A percentile compares a stretch with the other conserved stretches of the same genome.
Conservation (phyloP, 2,113 vertebrate genomes). For the Cyprinus carpio region DNA sequence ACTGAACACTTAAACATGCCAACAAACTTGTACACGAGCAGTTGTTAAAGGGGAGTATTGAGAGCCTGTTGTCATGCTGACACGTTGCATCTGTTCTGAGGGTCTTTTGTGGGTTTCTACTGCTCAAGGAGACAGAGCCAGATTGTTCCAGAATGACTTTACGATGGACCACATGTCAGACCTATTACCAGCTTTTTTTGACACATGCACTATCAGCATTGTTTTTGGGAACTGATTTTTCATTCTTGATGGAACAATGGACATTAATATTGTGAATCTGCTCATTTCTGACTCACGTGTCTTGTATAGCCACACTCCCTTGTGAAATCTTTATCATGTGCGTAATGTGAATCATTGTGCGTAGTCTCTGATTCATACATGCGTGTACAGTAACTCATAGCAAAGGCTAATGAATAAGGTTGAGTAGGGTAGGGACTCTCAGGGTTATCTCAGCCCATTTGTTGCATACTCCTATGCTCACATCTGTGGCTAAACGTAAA, state of each 20-base stretch:
- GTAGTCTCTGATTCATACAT: slow-evolving; percentile 9
- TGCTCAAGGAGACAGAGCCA: slow-evolving; percentile 1
- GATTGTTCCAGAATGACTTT: slow-evolving; percentile 48
- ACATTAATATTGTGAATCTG: neutral
- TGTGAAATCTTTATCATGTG: slow-evolving; percentile 32
- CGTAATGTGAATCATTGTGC: slow-evolving; percentile 16
- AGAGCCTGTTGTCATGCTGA: slow-evolving; percentile 21
- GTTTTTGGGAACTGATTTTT: slow-evolving; percentile 25
- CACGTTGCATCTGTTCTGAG: slow-evolving; percentile 39
- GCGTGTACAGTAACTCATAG: neutral
- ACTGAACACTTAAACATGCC: slow-evolving; percentile 5
- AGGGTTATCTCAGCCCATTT: neutral
- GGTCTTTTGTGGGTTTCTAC: slow-evolving; percentile 26
- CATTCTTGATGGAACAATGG: neutral
- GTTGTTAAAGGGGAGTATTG: slow-evolving; percentile 3
- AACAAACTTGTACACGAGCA: slow-evolving; percentile 12
- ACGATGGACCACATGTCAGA: neutral
- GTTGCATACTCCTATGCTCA: neutral
- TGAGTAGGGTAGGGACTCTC: neutral
- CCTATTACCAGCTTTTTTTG: neutral
- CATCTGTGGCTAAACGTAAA: slow-evolving; percentile 10
- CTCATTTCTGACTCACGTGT: slow-evolving; percentile 16
- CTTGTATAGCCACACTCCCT: slow-evolving; percentile 6
- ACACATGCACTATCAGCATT: slow-evolving; percentile 12
- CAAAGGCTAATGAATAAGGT: slow-evolving; percentile 10